Evolutionary conservation across 1,140 invertebrate species (phyloP).

Genomic region (Bathynomus jamesi): DNA sequence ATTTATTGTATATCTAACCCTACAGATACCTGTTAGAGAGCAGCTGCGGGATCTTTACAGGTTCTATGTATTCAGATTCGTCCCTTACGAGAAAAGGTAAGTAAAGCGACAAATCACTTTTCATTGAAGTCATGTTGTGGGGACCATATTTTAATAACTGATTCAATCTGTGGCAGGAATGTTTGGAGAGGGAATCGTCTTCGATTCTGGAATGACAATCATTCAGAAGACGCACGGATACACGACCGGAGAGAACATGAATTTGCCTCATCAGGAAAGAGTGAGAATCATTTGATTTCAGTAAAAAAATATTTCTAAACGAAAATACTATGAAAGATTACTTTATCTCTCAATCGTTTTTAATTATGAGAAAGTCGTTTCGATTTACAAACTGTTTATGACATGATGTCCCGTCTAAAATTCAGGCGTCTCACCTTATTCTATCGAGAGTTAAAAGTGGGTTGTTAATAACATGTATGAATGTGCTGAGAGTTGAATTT

Average conservation of each 20-base stretch:
- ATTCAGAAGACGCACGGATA: constrained; percentile 37
- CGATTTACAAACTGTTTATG: no score
- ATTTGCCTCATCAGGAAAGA: constrained; percentile 17
- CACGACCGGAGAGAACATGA: constrained; percentile 32
- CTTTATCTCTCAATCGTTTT: no score
- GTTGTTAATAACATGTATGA: no score
- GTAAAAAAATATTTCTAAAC: no score
- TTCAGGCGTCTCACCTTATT: no score
- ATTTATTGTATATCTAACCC: neutral
- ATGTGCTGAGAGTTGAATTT: no score
- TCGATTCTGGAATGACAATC: constrained; percentile 35
- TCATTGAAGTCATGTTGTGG: neutral
- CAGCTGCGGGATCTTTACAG: constrained; percentile 41
- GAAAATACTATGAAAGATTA: no score
- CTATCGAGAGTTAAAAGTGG: no score
- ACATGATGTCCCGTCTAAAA: no score
- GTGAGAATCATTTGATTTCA: constrained; percentile 1
- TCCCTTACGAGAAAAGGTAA: constrained; percentile 33
- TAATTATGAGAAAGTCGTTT: no score
- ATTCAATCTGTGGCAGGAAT: constrained; percentile 24
- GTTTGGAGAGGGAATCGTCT: constrained; percentile 30
- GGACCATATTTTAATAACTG: neutral
- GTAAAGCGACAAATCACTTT: neutral
- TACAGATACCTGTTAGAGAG: constrained; percentile 41
- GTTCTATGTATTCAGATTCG: constrained; percentile 41